Evolutionary conservation across 2,797 vertebrate genomes (phyloP), one percentile per base, ranked within the genome.

Genomic region (Atherinosoma microstoma): DNA sequence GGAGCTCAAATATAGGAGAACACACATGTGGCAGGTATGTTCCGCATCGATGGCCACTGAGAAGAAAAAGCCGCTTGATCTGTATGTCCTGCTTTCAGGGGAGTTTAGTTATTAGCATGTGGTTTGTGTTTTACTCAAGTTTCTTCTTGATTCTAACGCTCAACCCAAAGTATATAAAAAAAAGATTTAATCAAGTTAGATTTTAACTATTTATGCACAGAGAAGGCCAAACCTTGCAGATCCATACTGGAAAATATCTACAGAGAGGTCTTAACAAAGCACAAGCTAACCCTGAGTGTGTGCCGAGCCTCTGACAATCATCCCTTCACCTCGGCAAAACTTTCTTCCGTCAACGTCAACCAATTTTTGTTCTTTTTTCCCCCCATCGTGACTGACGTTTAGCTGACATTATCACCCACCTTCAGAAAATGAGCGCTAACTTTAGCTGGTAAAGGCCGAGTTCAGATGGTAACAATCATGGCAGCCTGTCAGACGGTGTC

Each of bases 371-470:
- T 8, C 18, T 6, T 10, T 49, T 22, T n/a, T 4, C 7, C 18
- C 36, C 36, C 27, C 69, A 34, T 36, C 59, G 1, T 63, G 75
- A 78, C 51, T 79, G 84, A 84, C 45, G 57, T 64, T 81, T 22
- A 73, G 61, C 69, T 80, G 82, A 80, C 80, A 79, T 87, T 74
- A 87, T 82, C 72, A 74, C 54, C 64, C 70, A 78, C 80, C 83
- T 82, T 77, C 56, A 32, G 51, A 63, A 78, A 87, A 86, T 47
- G 69, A 78, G 67, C 49, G 49, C 62, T 13, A 80, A 47, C 72
- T 61, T 84, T 70, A 77, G 77, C 57, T 59, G 58, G 47, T 68
- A 81, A 88, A 89, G 77, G 84, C 75, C 78, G 49, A 76, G 73
- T 76, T 83, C 73, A 71, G 61, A 68, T 61, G 73, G 69, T 75